Evolutionary conservation across 92 coral and sea anemone genomes (phyloP), one percentile per base, ranked within the genome.

Genomic region (Epizoanthus illoricatus): DNA sequence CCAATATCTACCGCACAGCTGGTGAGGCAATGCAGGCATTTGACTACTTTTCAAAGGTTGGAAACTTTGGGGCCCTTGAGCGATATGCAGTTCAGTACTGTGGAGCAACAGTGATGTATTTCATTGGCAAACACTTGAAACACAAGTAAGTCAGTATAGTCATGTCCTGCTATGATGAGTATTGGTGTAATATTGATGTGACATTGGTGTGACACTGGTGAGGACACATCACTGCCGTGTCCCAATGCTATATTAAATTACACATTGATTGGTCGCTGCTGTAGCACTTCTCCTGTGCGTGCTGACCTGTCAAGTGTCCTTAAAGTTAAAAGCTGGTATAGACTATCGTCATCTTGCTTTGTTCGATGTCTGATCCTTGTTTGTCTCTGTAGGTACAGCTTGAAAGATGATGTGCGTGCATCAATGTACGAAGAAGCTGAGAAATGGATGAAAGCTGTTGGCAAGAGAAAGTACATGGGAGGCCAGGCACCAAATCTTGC

Each of bases 1-100:
- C 99, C n/a, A 96, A 96, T 54, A 96, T 96, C 88, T 96, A 96
- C 91, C 93, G 99, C 45, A 96, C 98, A 15, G 76, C 96, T 72
- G 85, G 90, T 0, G 99, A 96, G 73, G 98, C 99, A 47, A 82
- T 88, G 85, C 92, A 96, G 56, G 99, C 99, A 60, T 96, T 94
- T 74, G 96, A 96, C 71, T 93, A 96, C 81, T 96, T 96, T 60
- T 88, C 98, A 13, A 86, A 90, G 68, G 88, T 91, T 36, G 94
- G 98, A 9, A 89, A 93, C 45, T 91, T 96, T 55, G 81, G 91
- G 76, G 83, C 93, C 58, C 70, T 89, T 24, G 98, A 96, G 87
- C 83, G 91, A 67, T 96, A 93, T 70, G 84, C 94, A 62, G 95
- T 92, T 5, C 86, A 89, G 69, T 88, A 93, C 60, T 84, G 89